Evolutionary conservation across 2,797 vertebrate species (phyloP), one percentile per base, ranked within the genome.

Genomic region (Centroberyx gerrardi): DNA sequence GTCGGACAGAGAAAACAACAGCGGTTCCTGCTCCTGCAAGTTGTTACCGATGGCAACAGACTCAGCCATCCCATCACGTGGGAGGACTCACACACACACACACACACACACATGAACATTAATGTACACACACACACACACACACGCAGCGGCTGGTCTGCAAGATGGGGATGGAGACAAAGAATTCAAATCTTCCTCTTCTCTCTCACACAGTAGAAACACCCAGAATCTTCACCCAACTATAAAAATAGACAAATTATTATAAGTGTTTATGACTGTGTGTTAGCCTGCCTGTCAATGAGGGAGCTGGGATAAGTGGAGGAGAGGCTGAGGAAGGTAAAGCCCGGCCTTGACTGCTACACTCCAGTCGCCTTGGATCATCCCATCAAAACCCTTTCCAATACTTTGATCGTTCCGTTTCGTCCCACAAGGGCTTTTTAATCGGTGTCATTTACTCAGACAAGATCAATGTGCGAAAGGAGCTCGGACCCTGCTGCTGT

Each of bases 21-120:
- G 74, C 72, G 74, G 55, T 77, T 67, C 74, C 59, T 68, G 72
- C 76, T 78, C 70, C 71, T 75, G 77, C 82, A 83, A 48, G 81
- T 77, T 89, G 88, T 89, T 90, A 91, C 81, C 52, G 75, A 92
- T 87, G 86, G 84, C 82, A 77, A 70, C 51, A 1, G 65, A 65
- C 68, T 84, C 48, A 66, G 54, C 62, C 72, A 76, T 59, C 72
- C 63, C 72, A 56, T 62, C 67, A 67, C 22, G 22, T 22, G 22
- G 22, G 22, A 22, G 22, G 22, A 22, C 22, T 22, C 22, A 22
- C 70, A 80, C 73, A 77, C 83, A 78, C 76, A 75, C 60, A 82
- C 74, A 81, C 68, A 70, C 72, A 61, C 68, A 79, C 74, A 56
- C 74, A 81, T 62, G 62, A 73, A 81, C 61, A 29, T n/a, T 10